phyloP scores from a whole-genome alignment of 2,797 vertebrate genomes.

The Tragopan temminckii region DNA sequence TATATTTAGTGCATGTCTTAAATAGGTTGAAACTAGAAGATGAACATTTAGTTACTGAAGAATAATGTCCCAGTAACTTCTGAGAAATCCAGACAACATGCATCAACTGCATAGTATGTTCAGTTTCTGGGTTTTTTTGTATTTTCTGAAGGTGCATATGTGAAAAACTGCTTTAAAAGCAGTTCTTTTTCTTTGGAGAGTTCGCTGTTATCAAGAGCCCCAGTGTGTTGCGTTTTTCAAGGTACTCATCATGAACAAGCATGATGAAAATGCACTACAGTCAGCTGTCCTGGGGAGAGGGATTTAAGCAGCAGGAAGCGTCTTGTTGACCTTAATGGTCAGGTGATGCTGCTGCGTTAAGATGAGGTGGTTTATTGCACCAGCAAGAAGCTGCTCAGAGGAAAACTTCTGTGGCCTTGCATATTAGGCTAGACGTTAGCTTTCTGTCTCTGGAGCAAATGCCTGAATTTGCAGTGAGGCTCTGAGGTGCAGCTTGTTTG shows the following conservation, averaged over 20 bases:
- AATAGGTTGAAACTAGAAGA: background rate
- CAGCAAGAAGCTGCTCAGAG: conserved; percentile 54
- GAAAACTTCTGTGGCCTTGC: conserved; percentile 43
- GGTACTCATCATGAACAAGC: background rate
- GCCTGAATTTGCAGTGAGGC: conserved; percentile 35
- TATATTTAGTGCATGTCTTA: background rate
- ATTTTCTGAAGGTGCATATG: background rate
- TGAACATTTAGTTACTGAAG: background rate
- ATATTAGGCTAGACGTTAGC: conserved; percentile 31
- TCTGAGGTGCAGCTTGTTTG: conserved; percentile 34
- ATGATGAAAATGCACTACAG: background rate
- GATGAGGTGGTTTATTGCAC: conserved; percentile 66
- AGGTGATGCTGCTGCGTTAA: conserved; percentile 55
- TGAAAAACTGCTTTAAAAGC: background rate
- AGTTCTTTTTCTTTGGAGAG: background rate
- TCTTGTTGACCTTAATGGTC: conserved; percentile 38
- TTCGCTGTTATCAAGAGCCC: background rate
- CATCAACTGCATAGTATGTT: background rate
- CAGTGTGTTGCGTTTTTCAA: background rate
- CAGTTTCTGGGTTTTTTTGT: background rate
- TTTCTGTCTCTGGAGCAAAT: conserved; percentile 35
- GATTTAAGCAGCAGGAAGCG: conserved; percentile 32
- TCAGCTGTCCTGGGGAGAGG: background rate
- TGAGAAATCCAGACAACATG: background rate
- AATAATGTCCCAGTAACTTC: background rate